Evolutionary conservation across 2,113 vertebrate genomes (phyloP), one percentile per base, ranked within the genome.

Genomic region (Megaleporinus macrocephalus): DNA sequence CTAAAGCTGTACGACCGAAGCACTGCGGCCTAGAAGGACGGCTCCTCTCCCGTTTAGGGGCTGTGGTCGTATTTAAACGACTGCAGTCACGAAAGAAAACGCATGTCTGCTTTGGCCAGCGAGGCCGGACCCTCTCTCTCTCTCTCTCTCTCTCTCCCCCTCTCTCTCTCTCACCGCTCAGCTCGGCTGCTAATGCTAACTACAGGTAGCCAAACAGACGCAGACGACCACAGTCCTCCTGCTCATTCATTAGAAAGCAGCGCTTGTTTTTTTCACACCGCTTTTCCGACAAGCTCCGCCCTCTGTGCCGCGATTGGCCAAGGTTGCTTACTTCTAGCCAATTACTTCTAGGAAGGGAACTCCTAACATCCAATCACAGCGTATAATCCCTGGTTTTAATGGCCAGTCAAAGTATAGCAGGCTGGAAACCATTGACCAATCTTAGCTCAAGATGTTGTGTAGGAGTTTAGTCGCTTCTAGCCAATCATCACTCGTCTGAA

Each of bases 1-100:
- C 53, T 57, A 20, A 33, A 84, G 79, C 87, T 70, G 86, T 55
- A 68, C 26, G 41, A 68, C 61, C 47, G 29, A 22, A n/a, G 69
- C 63, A n/a, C 22, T 44, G 27, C 27, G 62, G 49, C 49, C 49
- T 51, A 7, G 47, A 22, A 24, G 12, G 22, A 69, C 68, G 55
- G 22, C 33, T 27, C 0, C 20, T 26, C 36, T 77, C 24, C 24
- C 24, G 26, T 65, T 20, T 5, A 57, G 4, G 53, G 53, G 3
- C 20, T 57, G 5, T 47, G 26, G 41, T 53, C 44, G 14, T 26
- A 26, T 16, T 55, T 20, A 44, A 44, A 5, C 4, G 41, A 44
- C 41, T 44, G 41, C 76, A 9, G 53, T 22, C 51, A 57, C 61
- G 44, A 44, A 59, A n/a, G 51, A 73, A 70, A 47, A 15, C 51